Conservation (phyloP, 2,888 invertebrate genomes). For the Ormyrus labotus region DNA sequence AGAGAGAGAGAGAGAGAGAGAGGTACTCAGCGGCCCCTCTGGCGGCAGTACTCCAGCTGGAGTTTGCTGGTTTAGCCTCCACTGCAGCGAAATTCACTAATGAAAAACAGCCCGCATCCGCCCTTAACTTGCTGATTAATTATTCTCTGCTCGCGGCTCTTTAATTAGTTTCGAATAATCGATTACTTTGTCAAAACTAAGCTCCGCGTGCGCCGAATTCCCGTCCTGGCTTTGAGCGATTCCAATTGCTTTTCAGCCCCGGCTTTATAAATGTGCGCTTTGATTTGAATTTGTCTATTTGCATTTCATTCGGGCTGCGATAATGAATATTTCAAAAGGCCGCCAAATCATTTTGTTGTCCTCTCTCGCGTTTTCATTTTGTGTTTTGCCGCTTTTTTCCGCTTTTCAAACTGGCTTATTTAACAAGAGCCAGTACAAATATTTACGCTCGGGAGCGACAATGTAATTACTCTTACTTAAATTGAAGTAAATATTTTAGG, state of each 20-base stretch:
- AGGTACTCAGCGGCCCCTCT: not conserved
- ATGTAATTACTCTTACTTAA: too few species aligned
- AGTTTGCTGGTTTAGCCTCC: constrained; percentile 47
- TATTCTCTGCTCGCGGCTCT: constrained; percentile 40
- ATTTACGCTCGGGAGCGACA: too few species aligned
- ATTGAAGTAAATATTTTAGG: too few species aligned
- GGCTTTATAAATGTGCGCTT: not conserved
- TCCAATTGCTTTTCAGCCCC: too few species aligned
- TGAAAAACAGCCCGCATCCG: constrained; percentile 49
- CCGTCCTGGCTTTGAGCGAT: too few species aligned
- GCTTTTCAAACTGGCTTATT: too few species aligned
- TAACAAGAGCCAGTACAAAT: too few species aligned
- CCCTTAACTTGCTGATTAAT: constrained; percentile 53
- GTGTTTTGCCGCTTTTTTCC: too few species aligned
- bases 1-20: not conserved
- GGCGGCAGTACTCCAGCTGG: not conserved
- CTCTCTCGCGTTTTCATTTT: too few species aligned
- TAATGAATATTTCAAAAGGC: not conserved
- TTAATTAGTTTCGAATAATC: constrained; percentile 50
- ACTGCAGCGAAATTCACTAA: constrained; percentile 52
- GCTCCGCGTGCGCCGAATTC: not conserved
- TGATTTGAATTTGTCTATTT: not conserved
- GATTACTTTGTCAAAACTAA: constrained; percentile 31
- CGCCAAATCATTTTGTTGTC: too few species aligned
- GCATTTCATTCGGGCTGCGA: not conserved